Conservation (phyloP, 2,797 vertebrate genomes). For the Pipistrellus kuhlii region DNA sequence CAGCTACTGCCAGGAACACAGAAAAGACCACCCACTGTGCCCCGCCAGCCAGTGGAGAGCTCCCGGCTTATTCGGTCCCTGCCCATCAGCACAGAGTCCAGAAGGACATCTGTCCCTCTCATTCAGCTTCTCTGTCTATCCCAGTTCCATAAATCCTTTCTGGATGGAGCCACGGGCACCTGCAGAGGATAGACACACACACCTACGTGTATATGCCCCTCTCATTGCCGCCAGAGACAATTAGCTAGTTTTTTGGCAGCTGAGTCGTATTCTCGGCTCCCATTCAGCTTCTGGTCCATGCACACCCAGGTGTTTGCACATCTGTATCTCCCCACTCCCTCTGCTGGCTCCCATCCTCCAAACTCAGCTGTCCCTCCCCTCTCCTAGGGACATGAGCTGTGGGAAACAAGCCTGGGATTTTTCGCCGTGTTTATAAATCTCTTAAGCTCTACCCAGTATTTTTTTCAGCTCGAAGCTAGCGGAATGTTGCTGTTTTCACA, state of each 20-base stretch:
- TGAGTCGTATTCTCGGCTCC: conserved; percentile 24
- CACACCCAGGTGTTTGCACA: conserved; percentile 46
- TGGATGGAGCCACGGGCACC: neutral
- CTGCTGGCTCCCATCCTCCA: neutral
- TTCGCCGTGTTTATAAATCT: conserved; percentile 72
- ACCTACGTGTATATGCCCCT: too few species aligned
- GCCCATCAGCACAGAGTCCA: neutral
- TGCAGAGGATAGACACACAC: neutral
- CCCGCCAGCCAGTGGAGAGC: too few species aligned
- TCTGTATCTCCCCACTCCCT: neutral
- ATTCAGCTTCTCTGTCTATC: neutral
- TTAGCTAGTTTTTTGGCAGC: neutral
- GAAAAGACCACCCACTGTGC: neutral
- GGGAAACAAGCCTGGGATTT: conserved; percentile 72
- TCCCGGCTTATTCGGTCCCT: neutral
- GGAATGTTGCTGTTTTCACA: conserved; percentile 70
- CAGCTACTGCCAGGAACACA: too few species aligned
- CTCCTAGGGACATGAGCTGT: conserved; percentile 55
- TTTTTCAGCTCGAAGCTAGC: conserved; percentile 20
- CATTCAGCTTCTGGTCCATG: neutral
- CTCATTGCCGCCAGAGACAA: neutral
- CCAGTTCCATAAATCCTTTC: neutral
- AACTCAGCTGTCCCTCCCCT: neutral
- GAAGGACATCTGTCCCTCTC: neutral
- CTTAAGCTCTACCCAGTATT: conserved; percentile 71